Evolutionary conservation across 2,888 invertebrate species (phyloP).

Genomic region (Spisula solida): DNA sequence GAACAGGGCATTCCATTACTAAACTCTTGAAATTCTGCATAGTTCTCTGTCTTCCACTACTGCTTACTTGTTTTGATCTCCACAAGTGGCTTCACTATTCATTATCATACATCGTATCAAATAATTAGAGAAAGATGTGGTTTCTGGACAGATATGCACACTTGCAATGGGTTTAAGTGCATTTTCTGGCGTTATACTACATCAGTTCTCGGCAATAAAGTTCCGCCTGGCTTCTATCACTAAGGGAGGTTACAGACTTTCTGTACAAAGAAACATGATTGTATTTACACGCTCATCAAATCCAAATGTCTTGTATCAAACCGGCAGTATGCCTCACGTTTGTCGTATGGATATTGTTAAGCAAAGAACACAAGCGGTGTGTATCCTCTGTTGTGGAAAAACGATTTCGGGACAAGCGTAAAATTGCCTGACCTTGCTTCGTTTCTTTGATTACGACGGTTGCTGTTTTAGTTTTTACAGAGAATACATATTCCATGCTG

Average conservation of each 20-base stretch:
- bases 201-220: conserved; percentile 31
- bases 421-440: not conserved
- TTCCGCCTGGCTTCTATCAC: conserved; percentile 42
- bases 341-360: not conserved
- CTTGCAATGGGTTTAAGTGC: conserved; percentile 39
- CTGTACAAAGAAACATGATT: not conserved
- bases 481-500: not conserved
- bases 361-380: not conserved
- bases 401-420: not conserved
- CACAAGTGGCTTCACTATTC: not conserved
- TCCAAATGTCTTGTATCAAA: conserved; percentile 19
- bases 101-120: conserved; percentile 39
- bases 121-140: conserved; percentile 38
- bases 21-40: conserved; percentile 22
- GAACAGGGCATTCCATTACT: not conserved
- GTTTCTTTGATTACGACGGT: not conserved
- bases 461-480: not conserved
- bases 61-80: conserved; percentile 25
- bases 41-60: not conserved
- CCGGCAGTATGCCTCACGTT: not conserved
- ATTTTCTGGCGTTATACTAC: conserved; percentile 29
- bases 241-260: not conserved
- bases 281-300: conserved; percentile 17
- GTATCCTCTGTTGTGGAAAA: not conserved
- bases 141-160: conserved; percentile 22